These are phyloP conservation scores for Fissipunctia ypsillon DNA, from an alignment of 2,888 invertebrate genomes.

Conservation along the genomic window DNA sequence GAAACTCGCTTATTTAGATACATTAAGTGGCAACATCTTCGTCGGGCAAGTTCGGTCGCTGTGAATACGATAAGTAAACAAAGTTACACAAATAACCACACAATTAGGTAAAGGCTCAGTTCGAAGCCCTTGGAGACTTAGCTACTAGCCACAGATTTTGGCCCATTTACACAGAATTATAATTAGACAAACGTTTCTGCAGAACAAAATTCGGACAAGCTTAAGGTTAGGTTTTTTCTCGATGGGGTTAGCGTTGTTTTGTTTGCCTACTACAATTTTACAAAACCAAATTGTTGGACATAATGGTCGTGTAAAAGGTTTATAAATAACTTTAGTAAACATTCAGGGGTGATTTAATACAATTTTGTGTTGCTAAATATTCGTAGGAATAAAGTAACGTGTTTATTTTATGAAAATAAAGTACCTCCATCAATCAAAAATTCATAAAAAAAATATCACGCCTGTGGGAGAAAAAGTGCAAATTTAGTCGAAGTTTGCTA, in stretches of 20 bases:
- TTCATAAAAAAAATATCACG: neutral
- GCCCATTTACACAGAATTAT: conserved; percentile 12
- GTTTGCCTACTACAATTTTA: neutral
- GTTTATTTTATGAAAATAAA: conserved; percentile 30
- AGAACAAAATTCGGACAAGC: neutral
- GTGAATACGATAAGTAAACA: conserved; percentile 80
- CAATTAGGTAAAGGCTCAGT: conserved; percentile 80
- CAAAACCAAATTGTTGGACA: neutral
- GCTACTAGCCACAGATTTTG: conserved; percentile 40
- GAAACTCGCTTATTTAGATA: conserved; percentile 56
- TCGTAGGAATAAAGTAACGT: conserved; percentile 19
- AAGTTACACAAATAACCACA: conserved; percentile 79
- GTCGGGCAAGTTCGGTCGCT: conserved; percentile 69
- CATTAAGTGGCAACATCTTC: conserved; percentile 61
- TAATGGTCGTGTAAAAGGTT: conserved; percentile 19
- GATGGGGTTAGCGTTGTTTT: neutral
- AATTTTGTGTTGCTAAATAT: conserved; percentile 33
- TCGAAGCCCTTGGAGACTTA: conserved; percentile 72
- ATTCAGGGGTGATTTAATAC: conserved; percentile 29
- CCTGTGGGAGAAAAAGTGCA: too few relatives aligned
- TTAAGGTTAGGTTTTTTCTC: neutral
- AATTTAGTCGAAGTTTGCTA: too few relatives aligned
- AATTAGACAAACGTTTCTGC: neutral
- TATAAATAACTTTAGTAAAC: conserved; percentile 9
- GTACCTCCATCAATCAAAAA: conserved; percentile 2